phyloP scores from a whole-genome alignment of 2,888 invertebrate species.

The Plagiodera versicolora region DNA sequence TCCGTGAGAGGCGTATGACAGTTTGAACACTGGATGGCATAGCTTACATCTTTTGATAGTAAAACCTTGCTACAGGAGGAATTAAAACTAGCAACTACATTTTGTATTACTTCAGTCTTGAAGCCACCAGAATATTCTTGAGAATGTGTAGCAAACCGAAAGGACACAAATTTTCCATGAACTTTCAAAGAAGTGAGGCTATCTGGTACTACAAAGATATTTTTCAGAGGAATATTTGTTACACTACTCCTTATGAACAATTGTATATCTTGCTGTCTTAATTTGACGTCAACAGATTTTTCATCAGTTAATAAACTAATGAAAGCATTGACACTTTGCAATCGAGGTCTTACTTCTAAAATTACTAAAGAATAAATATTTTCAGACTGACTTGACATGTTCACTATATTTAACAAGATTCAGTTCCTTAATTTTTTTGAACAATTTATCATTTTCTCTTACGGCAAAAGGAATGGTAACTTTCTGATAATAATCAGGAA shows the following conservation, averaged over 20 bases:
- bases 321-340: constrained; percentile 65
- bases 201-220: constrained; percentile 40
- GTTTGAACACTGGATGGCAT: constrained; percentile 55
- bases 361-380: constrained; percentile 56
- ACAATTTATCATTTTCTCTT: constrained; percentile 74
- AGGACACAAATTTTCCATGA: constrained; percentile 43
- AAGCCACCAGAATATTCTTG: constrained; percentile 38
- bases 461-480: constrained; percentile 80
- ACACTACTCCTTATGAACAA: constrained; percentile 29
- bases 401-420: constrained; percentile 51
- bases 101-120: constrained; percentile 44
- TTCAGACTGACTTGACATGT: constrained; percentile 24
- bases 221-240: constrained; percentile 32
- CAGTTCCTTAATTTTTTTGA: no score
- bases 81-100: constrained; percentile 25
- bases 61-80: constrained; percentile 44
- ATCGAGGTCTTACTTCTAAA: constrained; percentile 62
- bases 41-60: constrained; percentile 55
- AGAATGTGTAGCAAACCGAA: constrained; percentile 47
- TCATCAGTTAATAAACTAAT: constrained; percentile 43
- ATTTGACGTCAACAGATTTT: constrained; percentile 36
- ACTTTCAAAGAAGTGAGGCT: constrained; percentile 47
- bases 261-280: constrained; percentile 38
- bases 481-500: constrained; percentile 81
- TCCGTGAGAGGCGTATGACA: constrained; percentile 45